Evolutionary conservation across 2,888 invertebrate genomes (phyloP).

Genomic region (Caenorhabditis drosophilae): DNA sequence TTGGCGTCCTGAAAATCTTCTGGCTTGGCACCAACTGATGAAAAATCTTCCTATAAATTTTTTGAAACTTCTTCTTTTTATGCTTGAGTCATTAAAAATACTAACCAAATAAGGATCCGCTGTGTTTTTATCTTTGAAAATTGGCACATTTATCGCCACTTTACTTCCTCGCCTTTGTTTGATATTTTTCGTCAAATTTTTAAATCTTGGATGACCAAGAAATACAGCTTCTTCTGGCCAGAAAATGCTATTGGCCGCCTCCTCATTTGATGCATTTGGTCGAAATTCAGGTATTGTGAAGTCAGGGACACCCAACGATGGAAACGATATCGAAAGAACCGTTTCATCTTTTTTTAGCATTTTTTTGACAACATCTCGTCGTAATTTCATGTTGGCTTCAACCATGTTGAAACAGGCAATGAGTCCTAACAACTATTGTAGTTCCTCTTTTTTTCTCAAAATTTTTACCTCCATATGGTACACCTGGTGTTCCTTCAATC

Average conservation of each 20-base stretch:
- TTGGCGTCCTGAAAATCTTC: conserved; percentile 75
- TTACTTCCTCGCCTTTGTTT: conserved; percentile 88
- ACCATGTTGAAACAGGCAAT: conserved; percentile 96
- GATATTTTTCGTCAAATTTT: conserved; percentile 89
- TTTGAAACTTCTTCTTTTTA: background rate
- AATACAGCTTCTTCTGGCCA: conserved; percentile 94
- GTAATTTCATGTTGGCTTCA: conserved; percentile 91
- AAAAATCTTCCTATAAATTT: conserved; percentile 77
- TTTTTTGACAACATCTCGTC: conserved; percentile 76
- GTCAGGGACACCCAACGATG: conserved; percentile 85
- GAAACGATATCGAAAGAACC: conserved; percentile 87
- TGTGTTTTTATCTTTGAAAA: conserved; percentile 85
- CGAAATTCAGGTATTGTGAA: conserved; percentile 81
- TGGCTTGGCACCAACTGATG: conserved; percentile 31
- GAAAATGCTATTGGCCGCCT: conserved; percentile 82
- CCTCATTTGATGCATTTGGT: conserved; percentile 78
- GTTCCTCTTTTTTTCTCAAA: background rate
- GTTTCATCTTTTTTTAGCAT: conserved; percentile 76
- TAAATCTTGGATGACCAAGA: conserved; percentile 82
- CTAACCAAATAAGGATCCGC: conserved; percentile 75
- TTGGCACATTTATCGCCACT: conserved; percentile 93
- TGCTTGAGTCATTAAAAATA: no score
- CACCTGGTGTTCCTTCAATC: conserved; percentile 94
- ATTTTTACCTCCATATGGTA: conserved; percentile 66
- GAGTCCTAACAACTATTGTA: conserved; percentile 69